Conservation (phyloP, 2,113 vertebrate genomes). For the Promerops cafer region DNA sequence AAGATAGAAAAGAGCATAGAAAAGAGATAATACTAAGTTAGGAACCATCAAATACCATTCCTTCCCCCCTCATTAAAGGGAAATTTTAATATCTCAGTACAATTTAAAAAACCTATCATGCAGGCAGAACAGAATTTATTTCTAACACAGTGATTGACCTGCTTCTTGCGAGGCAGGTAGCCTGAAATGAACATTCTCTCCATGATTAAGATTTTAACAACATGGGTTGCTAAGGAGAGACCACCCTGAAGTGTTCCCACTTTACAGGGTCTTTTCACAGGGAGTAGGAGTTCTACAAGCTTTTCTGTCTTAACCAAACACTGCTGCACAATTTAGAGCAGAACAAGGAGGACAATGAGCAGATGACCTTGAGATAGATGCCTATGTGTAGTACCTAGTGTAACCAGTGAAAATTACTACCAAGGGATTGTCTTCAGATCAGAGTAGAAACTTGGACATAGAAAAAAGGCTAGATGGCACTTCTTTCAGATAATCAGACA, state of each 20-base stretch:
- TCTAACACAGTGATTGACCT: background rate
- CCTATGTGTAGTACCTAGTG: background rate
- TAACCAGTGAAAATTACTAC: background rate
- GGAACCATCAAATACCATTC: background rate
- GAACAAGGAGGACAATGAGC: background rate
- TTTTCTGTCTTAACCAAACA: background rate
- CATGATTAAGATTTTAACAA: background rate
- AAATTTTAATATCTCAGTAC: background rate
- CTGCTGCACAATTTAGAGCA: background rate
- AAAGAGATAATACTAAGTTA: background rate
- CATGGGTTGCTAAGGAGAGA: background rate
- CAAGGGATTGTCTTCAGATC: background rate
- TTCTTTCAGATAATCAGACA: background rate
- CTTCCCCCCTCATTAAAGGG: background rate
- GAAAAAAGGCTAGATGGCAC: background rate
- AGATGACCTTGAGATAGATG: background rate
- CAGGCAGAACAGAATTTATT: background rate
- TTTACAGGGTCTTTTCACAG: background rate
- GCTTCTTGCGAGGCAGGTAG: background rate
- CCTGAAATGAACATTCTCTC: background rate
- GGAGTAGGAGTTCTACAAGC: background rate
- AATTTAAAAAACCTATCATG: background rate
- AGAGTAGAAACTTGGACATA: background rate
- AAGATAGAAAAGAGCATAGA: background rate
- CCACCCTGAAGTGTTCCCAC: background rate